Conservation (phyloP, 2,113 vertebrate genomes). For the Numenius arquata region DNA sequence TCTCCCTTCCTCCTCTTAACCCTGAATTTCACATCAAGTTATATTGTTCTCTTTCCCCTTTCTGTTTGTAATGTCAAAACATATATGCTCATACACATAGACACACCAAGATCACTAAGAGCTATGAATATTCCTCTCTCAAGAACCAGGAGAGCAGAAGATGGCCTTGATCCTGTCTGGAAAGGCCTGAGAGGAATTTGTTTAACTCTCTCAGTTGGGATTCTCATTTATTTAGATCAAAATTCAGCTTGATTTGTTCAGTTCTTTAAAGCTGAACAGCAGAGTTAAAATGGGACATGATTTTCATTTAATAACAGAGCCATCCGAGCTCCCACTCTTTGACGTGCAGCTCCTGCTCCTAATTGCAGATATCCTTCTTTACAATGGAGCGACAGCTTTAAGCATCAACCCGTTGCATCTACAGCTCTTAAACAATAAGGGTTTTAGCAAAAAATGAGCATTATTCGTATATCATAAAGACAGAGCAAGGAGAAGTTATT, state of each 20-base stretch:
- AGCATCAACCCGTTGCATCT: not conserved
- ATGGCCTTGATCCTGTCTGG: not conserved
- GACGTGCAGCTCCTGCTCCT: not conserved
- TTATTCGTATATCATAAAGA: not conserved
- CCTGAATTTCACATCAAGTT: not conserved
- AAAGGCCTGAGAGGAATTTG: not conserved
- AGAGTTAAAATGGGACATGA: not conserved
- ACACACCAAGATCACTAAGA: not conserved
- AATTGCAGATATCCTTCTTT: not conserved
- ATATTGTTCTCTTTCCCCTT: not conserved
- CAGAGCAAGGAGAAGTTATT: not conserved
- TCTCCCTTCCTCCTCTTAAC: not conserved
- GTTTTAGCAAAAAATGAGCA: not conserved
- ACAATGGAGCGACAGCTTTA: not conserved
- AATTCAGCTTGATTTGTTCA: conserved; percentile 18
- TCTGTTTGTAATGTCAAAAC: not conserved
- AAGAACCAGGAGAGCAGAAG: not conserved
- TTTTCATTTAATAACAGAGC: not conserved
- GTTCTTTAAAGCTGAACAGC: not conserved
- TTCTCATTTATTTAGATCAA: conserved; percentile 8
- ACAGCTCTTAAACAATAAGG: not conserved
- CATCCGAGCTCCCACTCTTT: not conserved
- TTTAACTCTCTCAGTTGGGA: not conserved
- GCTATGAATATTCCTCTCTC: not conserved
- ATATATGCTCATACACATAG: not conserved